A percentile compares a stretch with the other conserved stretches of the same genome.
These are phyloP conservation scores for Enteromius paludinosus DNA, from an alignment of 2,797 vertebrate genomes.

Conservation along the genomic window DNA sequence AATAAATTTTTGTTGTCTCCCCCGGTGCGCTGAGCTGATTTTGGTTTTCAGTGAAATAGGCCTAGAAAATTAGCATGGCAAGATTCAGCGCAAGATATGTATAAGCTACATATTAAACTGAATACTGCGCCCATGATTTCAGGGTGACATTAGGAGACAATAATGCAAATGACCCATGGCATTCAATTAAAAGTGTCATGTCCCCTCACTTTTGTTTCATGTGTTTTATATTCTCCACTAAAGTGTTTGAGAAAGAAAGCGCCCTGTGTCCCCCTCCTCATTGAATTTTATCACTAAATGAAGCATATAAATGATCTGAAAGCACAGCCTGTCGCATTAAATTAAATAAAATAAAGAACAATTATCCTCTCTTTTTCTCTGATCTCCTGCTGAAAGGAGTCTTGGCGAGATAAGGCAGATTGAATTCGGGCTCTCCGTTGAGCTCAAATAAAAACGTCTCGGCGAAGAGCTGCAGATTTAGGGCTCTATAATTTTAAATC, in stretches of 20 bases:
- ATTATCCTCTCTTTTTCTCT: slow-evolving; percentile 82
- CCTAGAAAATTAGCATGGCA: slow-evolving; percentile 64
- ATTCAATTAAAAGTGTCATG: slow-evolving; percentile 76
- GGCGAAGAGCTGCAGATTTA: slow-evolving; percentile 75
- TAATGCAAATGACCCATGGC: slow-evolving; percentile 77
- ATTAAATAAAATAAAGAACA: slow-evolving; percentile 87
- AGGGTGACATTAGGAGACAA: slow-evolving; percentile 76
- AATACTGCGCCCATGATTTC: slow-evolving; percentile 68
- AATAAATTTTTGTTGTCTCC: background rate
- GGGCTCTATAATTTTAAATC: slow-evolving; percentile 78
- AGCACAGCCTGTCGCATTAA: slow-evolving; percentile 83
- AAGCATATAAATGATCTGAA: slow-evolving; percentile 88
- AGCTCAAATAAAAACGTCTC: slow-evolving; percentile 78
- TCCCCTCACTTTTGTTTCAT: slow-evolving; percentile 65
- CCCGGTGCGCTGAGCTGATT: background rate
- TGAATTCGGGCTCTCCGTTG: slow-evolving; percentile 77
- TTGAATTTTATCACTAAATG: slow-evolving; percentile 86
- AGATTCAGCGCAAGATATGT: slow-evolving; percentile 66
- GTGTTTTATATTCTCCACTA: slow-evolving; percentile 68
- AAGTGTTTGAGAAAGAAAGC: slow-evolving; percentile 72
- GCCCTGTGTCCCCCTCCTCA: slow-evolving; percentile 67
- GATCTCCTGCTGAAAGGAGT: slow-evolving; percentile 83
- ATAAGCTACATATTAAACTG: slow-evolving; percentile 69
- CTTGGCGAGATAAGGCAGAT: slow-evolving; percentile 81
- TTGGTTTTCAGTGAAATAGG: slow-evolving; percentile 28